Base-by-base conservation (phyloP, 1,140 invertebrate species). In the Dendroctonus valens region DNA sequence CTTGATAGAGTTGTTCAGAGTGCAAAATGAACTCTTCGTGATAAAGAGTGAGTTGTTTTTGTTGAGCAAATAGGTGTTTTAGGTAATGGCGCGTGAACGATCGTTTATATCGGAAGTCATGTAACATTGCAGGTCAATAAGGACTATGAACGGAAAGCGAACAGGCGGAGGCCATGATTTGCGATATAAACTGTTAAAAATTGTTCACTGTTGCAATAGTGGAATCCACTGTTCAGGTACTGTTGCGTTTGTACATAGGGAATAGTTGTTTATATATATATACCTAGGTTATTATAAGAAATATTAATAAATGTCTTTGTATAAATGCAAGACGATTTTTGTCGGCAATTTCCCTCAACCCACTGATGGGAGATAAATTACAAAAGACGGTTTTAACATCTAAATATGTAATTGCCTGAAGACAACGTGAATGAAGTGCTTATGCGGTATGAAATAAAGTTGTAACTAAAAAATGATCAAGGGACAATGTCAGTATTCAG, bases 301-400 rank as follows among this genome's bases (percentile, higher is more conserved):
- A 60, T 74, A 75, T 74, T 73, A 76, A 76, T 76, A 75, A 76
- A 76, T 76, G 75, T 76, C 75, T 76, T 76, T 76, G 71, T 76
- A 76, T 74, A 74, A 72, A 61, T 42, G 5, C 5, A 14, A n/a
- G 5, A 3, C 12, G n/a, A n/a, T 59, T 6, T 55, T 55, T 41
- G 26, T 26, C 26, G 26, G 26, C 26, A 1, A 26, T 26, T 26
- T 26, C 26, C 26, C 26, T 3, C 26, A 26, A 26, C 12, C 12
- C 9, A 46, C 12, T 12, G 12, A 46, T 4, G 4, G 1, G 12
- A 46, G 12, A 11, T 2, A 11, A 46, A 46, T 46, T 2, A 14
- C 1, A 46, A 46, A 46, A 11, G 1, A 46, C 12, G 4, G 9
- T 12, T 46, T 46, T 11, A 2, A 46, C 44, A 46, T 26, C 26